phyloP scores from a whole-genome alignment of 2,113 vertebrate species.

The Daphoenositta chrysoptera region DNA sequence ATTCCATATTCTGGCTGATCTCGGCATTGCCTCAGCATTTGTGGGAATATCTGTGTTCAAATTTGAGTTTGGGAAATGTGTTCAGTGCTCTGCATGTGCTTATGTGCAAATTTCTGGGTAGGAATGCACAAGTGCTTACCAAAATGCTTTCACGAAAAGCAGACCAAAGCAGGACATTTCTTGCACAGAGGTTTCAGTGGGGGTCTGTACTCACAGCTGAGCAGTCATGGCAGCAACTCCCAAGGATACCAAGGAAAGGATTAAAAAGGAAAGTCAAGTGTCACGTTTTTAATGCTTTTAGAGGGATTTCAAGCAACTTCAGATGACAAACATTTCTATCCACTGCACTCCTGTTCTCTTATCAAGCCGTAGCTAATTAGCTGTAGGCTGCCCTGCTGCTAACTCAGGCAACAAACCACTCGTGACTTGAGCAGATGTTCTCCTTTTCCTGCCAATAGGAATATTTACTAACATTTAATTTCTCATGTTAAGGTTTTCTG shows the following conservation, averaged over 20 bases:
- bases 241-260: neutral
- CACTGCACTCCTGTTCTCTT: neutral
- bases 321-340: neutral
- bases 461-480: neutral
- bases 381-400: conserved; percentile 47
- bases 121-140: neutral
- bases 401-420: conserved; percentile 50
- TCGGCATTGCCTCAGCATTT: neutral
- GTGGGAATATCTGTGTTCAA: neutral
- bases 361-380: conserved; percentile 11
- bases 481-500: neutral
- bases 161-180: neutral
- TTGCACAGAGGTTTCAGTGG: neutral
- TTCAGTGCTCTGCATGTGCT: neutral
- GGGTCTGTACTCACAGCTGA: neutral
- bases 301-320: neutral
- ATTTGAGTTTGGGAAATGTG: neutral
- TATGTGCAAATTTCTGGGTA: neutral
- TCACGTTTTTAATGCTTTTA: neutral
- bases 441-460: conserved; percentile 27
- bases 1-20: neutral
- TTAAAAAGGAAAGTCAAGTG: neutral
- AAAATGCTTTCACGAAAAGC: neutral
- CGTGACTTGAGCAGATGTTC: conserved; percentile 50
- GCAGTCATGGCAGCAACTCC: neutral